Base-by-base conservation (phyloP, 1,140 invertebrate species). In the Trachymyrmex cornetzi region DNA sequence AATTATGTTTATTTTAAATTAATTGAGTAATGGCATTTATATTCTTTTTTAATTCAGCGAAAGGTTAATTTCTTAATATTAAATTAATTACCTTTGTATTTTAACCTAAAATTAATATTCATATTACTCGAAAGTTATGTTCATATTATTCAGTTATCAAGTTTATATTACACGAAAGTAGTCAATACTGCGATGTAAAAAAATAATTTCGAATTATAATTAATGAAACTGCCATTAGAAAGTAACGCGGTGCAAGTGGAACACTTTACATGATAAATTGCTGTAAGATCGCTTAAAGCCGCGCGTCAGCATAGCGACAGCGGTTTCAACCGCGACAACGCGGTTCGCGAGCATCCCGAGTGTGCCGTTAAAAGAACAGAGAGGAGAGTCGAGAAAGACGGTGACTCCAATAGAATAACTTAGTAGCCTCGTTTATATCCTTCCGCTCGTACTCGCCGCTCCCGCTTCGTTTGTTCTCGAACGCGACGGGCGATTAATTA, bases 401-500 rank as follows among this genome's bases (percentile, higher is more conserved):
- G 57, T 64, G 71, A 61, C 38, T 84, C 19, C 80, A 75, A 84
- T 74, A 63, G 69, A 84, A 84, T 84, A 84, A 84, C 80, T 84
- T 84, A 84, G 80, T 75, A 84, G 74, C 30, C 74, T 85, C 74
- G 74, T 66, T 85, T 66, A 67, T 79, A 79, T 79, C 61, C 61
- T 79, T 85, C 50, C 30, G 59, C 74, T 77, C 59, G 74, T 22
- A 48, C 61, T 57, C 57, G 30, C 63, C 63, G 59, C 44, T 75
- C 59, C 50, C 82, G 82, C 50, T 85, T 77, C 82, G 82, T 77
- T 85, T 85, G 72, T 84, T 84, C 80, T 61, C 55, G 55, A 84
- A 53, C 34, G 34, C 59, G 74, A 38, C 82, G 75, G 34, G 30
- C 85, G 85, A 86, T 86, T 86, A 80, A 86, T 80, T 86, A 86